Conservation (phyloP, 2,888 invertebrate genomes). For the Nesidiocoris tenuis region DNA sequence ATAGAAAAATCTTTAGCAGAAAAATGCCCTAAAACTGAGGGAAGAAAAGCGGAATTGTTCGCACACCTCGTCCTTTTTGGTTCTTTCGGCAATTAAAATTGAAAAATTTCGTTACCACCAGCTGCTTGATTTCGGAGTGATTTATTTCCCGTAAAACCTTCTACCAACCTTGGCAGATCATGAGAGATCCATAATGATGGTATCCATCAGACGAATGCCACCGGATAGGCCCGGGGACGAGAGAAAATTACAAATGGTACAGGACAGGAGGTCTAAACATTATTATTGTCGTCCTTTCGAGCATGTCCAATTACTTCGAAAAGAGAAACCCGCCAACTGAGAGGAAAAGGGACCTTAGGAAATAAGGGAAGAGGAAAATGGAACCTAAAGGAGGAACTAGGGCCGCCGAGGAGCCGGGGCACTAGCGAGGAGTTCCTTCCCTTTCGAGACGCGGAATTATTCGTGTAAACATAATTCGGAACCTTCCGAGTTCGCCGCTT, state of each 20-base stretch:
- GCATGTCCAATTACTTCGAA: constrained; percentile 50
- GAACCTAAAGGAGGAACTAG: neutral
- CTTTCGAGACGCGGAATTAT: constrained; percentile 47
- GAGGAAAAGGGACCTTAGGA: neutral
- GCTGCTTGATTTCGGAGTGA: too few species aligned
- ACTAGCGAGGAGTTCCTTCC: constrained; percentile 36
- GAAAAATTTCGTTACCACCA: too few species aligned
- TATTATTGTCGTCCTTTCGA: constrained; percentile 50
- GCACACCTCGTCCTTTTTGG: too few species aligned
- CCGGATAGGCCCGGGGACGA: neutral
- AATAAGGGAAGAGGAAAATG: neutral
- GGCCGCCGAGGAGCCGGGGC: constrained; percentile 1
- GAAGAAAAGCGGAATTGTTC: too few species aligned
- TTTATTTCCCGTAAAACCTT: too few species aligned
- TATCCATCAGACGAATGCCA: neutral
- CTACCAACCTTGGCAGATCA: too few species aligned
- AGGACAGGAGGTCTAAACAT: constrained; percentile 47
- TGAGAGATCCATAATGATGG: neutral
- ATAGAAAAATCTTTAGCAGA: too few species aligned
- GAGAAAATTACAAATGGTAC: constrained; percentile 44
- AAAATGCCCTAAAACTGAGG: too few species aligned
- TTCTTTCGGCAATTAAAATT: too few species aligned
- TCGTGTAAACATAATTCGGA: constrained; percentile 50
- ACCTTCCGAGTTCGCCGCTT: constrained; percentile 30
- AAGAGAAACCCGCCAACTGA: neutral